phyloP scores from a whole-genome alignment of 2,797 vertebrate genomes.

The Anniella stebbinsi region DNA sequence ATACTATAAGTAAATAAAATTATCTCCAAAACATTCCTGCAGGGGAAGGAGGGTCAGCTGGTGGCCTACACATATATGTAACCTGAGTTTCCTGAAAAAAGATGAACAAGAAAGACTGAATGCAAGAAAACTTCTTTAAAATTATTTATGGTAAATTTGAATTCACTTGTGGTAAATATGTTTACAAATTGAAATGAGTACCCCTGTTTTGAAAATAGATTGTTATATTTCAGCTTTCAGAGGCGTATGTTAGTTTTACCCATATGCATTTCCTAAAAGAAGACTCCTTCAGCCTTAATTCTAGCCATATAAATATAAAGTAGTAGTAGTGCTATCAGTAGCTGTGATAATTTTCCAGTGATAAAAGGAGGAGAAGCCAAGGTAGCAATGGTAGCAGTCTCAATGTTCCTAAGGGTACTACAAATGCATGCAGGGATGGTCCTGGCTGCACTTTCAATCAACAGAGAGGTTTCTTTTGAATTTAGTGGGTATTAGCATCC shows the following conservation, averaged over 20 bases:
- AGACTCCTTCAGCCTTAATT: neutral
- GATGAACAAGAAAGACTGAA: neutral
- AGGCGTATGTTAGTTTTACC: neutral
- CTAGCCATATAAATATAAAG: neutral
- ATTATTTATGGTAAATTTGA: neutral
- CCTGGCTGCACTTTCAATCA: neutral
- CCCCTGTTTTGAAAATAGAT: neutral
- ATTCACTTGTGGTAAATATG: too few relatives aligned
- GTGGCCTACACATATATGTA: neutral
- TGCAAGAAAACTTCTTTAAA: neutral
- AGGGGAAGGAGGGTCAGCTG: neutral
- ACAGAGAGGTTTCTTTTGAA: neutral
- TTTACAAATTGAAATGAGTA: neutral
- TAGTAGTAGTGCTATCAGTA: neutral
- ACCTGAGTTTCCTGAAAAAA: neutral
- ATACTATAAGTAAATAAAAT: neutral
- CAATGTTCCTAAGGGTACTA: too few relatives aligned
- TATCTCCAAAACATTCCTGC: neutral
- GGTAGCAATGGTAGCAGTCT: neutral
- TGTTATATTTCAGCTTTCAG: neutral
- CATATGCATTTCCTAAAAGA: neutral
- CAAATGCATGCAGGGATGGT: neutral
- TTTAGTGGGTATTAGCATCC: neutral
- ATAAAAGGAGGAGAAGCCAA: neutral
- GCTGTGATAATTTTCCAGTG: neutral